Conservation (phyloP, 2,797 vertebrate genomes). For the Rachycentron canadum region DNA sequence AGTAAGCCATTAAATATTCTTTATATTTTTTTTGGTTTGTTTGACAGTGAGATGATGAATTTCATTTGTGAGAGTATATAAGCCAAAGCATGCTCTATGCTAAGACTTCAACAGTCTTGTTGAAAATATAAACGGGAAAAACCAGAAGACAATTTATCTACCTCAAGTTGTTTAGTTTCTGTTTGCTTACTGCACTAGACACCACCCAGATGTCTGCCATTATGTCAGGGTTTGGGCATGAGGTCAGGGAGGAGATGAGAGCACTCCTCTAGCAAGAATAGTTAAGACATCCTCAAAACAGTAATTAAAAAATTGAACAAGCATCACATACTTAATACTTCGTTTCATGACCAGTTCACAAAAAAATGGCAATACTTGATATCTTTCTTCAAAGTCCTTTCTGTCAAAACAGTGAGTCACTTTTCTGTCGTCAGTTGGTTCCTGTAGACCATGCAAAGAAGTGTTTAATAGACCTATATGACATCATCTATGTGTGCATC, state of each 20-base stretch:
- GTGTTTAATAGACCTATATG: conserved; percentile 70
- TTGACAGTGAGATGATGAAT: neutral
- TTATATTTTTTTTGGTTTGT: neutral
- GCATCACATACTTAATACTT: conserved; percentile 3
- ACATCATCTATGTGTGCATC: conserved; percentile 73
- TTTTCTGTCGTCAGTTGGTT: conserved; percentile 46
- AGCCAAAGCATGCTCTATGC: neutral
- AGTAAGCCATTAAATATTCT: conserved; percentile 1
- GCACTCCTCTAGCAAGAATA: too few species aligned
- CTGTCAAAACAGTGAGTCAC: conserved; percentile 34
- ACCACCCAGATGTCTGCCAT: neutral
- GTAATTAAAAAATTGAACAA: conserved; percentile 16
- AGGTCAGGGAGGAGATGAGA: conserved; percentile 16
- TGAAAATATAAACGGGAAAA: neutral
- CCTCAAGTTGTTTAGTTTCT: neutral
- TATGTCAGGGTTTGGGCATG: conserved; percentile 1
- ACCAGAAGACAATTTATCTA: neutral
- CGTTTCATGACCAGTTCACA: conserved; percentile 15
- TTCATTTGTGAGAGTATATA: conserved; percentile 4
- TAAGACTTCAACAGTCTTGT: neutral
- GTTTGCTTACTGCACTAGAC: neutral
- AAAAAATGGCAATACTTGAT: conserved; percentile 7
- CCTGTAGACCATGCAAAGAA: conserved; percentile 59
- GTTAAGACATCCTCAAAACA: neutral
- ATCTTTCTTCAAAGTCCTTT: conserved; percentile 40